Evolutionary conservation across 2,113 vertebrate species (phyloP), one percentile per base, ranked within the genome.

Genomic region (Lates calcarifer): DNA sequence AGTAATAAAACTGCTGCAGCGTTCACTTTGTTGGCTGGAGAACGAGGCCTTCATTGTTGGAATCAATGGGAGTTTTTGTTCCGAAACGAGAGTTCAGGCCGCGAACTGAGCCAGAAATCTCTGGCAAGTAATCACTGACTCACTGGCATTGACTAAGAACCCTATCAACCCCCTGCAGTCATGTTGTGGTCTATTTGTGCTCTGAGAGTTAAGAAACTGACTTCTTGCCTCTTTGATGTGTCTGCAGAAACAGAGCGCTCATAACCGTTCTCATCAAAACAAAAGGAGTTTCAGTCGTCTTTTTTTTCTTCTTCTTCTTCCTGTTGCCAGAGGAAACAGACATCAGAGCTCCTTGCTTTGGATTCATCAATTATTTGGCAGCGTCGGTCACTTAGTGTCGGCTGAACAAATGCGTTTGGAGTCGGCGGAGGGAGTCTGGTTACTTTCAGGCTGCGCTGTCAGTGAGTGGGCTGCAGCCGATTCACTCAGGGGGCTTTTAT

Each of bases 351-450:
- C 1, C 66, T 72, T 73, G 35, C 74, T 76, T 58, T 33, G 60
- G 55, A 63, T 37, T 75, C 68, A 73, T 90, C 65, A 62, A 56
- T 87, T 83, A 87, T 85, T 89, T 65, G 79, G 60, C 76, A 26
- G 64, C 4, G 57, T 2, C 0, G 74, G 60, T 76, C 65, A 35
- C 65, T 81, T 64, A 72, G 56, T 31, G 80, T 73, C 51, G 11
- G 47, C 60, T 17, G 58, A 79, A 81, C 83, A 82, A 84, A 84
- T 66, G 62, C 1, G 6, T 76, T 73, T 13, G 56, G 72, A 82
- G 86, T 69, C 45, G 0, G 74, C 4, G 18, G 0, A 3, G n/a
- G 68, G 69, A 31, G 82, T 81, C 82, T 84, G 89, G 75, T 88
- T 88, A 64, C 84, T 35, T 2, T 87, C 64, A 82, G 1, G 24